Base-by-base conservation (phyloP, 2,888 invertebrate genomes). In the Exocentrus adspersus region DNA sequence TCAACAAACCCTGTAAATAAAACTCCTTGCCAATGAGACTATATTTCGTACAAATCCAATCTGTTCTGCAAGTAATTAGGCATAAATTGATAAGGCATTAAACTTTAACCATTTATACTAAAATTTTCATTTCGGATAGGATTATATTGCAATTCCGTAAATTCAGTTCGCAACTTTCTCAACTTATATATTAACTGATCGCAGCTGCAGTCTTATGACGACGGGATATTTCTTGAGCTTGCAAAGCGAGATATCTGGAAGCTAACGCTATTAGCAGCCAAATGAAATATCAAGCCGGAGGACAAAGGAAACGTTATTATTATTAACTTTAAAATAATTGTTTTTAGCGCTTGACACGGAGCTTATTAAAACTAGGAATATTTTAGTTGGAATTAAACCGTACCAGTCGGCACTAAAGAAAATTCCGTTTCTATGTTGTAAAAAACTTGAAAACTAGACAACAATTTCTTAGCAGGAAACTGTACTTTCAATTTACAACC, bases 121-220 rank as follows among this genome's bases (percentile, higher is more conserved):
- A 48, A 17, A 62, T 19, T 57, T 51, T 51, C 57, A 50, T 62
- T 43, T 21, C 12, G 42, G 32, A 41, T 63, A 43, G 59, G 16
- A 62, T 52, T 52, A 59, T 58, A 51, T 53, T 53, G 56, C 58
- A 60, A 64, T 64, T 51, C 54, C 41, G 48, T 28, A 52, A 43
- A 63, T 48, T 53, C 41, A 64, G 53, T 48, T 60, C 10, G 42
- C 20, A 62, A 56, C 58, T 62, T 52, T 28, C 28, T 48, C 43
- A 62, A 62, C 43, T 58, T 62, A 30, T 50, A 51, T 52, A 58
- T 62, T 60, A 64, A 60, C 46, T 54, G 58, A 64, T 60, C 42
- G 53, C 53, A 60, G 64, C 51, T 64, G 64, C 45, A 42, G 50
- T 37, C 24, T 37, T 53, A 53, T 21, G 32, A 53, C 19, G 14